Evolutionary conservation across 2,113 vertebrate genomes (phyloP).

Genomic region (Chaetops frenatus): DNA sequence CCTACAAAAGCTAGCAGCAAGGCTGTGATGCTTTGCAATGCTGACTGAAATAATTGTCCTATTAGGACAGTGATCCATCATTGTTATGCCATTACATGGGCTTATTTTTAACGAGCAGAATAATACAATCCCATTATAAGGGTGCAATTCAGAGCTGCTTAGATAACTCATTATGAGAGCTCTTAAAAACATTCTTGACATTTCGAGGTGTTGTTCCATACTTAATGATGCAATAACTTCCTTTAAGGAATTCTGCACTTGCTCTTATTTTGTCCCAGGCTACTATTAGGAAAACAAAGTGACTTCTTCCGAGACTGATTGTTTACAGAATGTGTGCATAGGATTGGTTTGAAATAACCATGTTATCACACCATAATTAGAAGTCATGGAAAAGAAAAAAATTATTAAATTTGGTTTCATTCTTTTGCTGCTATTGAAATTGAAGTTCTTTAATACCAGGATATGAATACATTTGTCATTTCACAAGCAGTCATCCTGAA

Average conservation of each 20-base stretch:
- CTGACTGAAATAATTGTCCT: neutral
- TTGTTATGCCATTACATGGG: neutral
- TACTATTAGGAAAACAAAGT: neutral
- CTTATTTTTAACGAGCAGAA: neutral
- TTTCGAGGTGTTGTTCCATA: neutral
- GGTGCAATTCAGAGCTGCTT: neutral
- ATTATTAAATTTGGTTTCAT: neutral
- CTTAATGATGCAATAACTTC: neutral
- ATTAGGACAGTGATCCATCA: neutral
- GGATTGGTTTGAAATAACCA: neutral
- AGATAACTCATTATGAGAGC: neutral
- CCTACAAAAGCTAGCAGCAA: neutral
- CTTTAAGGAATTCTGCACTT: neutral
- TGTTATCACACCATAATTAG: neutral
- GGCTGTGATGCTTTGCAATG: neutral
- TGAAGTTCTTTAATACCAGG: neutral
- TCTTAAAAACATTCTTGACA: neutral
- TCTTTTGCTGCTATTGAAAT: neutral
- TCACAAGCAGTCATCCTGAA: neutral
- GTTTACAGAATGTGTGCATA: neutral
- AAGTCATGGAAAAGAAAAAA: neutral
- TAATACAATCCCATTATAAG: neutral
- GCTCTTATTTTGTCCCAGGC: neutral
- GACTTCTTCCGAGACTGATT: neutral
- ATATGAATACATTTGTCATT: neutral